Percentiles rank a stretch among this genome's conserved stretches.
Conservation (phyloP, 2,113 vertebrate species). For the Mastomys coucha region DNA sequence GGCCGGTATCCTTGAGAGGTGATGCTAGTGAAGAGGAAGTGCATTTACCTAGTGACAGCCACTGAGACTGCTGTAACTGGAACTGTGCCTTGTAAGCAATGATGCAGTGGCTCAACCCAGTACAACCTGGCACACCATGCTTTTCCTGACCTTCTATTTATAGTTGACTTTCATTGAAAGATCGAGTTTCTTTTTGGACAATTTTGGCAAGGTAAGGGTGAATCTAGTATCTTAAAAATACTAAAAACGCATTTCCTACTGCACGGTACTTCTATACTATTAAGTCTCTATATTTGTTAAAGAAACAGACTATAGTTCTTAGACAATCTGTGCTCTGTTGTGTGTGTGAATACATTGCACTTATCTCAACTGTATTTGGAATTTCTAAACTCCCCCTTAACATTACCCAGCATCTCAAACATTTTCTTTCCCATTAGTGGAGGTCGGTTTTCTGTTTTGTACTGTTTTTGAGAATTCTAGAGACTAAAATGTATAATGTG, state of each 20-base stretch:
- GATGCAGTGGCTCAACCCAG: background rate
- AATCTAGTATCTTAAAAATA: background rate
- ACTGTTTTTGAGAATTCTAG: background rate
- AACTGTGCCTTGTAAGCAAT: background rate
- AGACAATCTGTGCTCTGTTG: background rate
- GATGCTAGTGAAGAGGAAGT: background rate
- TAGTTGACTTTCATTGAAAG: background rate
- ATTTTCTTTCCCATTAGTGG: background rate
- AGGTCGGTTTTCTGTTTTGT: background rate
- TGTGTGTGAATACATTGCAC: background rate
- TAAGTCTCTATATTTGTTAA: background rate
- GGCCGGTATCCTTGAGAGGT: background rate
- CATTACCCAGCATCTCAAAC: background rate
- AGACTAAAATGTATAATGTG: background rate
- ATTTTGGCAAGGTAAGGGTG: background rate
- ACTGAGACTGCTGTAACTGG: background rate
- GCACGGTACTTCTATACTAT: background rate
- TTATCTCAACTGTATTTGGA: background rate
- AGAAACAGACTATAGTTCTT: background rate
- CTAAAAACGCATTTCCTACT: background rate
- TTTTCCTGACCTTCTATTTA: background rate
- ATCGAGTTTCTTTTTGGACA: background rate
- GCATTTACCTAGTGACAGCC: background rate
- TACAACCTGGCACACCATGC: background rate
- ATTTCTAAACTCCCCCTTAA: background rate